Percentiles rank a stretch among this genome's conserved stretches.
Conservation (phyloP, 2,797 vertebrate species). For the Falco berigora region DNA sequence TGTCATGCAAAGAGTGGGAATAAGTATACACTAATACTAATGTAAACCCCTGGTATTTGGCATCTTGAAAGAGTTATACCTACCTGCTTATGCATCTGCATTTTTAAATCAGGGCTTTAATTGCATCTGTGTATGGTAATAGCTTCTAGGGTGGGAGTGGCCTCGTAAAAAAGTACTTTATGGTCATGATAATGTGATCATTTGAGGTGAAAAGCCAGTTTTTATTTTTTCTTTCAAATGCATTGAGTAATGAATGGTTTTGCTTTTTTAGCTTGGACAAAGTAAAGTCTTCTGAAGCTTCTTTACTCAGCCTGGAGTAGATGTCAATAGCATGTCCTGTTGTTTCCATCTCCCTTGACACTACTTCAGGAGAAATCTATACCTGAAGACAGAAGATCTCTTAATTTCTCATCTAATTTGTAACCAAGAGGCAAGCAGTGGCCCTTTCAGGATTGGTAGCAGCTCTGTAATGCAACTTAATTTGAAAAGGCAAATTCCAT, state of each 20-base stretch:
- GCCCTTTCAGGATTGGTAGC: not conserved
- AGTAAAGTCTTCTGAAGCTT: not conserved
- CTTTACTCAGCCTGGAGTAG: not conserved
- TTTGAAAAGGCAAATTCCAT: not conserved
- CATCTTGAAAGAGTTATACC: not conserved
- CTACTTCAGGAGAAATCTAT: not conserved
- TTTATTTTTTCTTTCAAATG: not conserved
- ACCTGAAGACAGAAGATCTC: not conserved
- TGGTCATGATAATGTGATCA: not conserved
- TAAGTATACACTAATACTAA: not conserved
- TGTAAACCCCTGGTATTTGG: not conserved
- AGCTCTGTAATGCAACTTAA: not conserved
- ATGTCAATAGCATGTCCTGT: not conserved
- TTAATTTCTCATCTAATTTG: not conserved
- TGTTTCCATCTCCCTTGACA: not conserved
- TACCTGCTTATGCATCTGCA: not conserved
- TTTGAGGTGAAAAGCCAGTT: not conserved
- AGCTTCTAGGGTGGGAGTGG: not conserved
- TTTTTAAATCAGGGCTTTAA: not conserved
- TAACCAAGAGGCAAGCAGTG: not conserved
- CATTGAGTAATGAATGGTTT: not conserved
- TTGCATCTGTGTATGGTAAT: not conserved
- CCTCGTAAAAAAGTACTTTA: not conserved
- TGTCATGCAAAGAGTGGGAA: not conserved
- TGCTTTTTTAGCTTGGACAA: not conserved